Evolutionary conservation across 2,113 vertebrate species (phyloP).

Genomic region (Trichechus manatus): DNA sequence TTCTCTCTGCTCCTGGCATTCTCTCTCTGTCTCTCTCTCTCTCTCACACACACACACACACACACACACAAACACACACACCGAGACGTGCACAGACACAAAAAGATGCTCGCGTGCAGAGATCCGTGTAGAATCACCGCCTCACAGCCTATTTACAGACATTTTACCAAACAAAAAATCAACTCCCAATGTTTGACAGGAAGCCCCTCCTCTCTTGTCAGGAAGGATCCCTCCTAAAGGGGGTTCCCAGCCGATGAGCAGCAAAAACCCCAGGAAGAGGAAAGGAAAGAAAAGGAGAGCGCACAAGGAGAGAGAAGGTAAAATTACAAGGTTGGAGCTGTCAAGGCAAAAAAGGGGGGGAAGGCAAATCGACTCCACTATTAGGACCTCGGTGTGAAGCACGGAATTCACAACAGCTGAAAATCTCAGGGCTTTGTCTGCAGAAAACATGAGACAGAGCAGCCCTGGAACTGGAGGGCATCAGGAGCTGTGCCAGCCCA

Average conservation of each 20-base stretch:
- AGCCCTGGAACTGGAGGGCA: background rate
- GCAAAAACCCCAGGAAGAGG: conserved; percentile 67
- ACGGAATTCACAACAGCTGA: conserved; percentile 54
- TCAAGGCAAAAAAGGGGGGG: conserved; percentile 62
- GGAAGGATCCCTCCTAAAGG: conserved; percentile 53
- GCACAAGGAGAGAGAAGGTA: conserved; percentile 68
- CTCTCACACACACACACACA: background rate
- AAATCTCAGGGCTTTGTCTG: conserved; percentile 68
- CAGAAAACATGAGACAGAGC: background rate
- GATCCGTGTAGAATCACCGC: background rate
- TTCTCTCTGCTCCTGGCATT: background rate
- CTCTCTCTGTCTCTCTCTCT: background rate
- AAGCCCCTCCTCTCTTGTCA: conserved; percentile 80
- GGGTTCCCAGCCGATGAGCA: conserved; percentile 69
- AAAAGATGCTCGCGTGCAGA: conserved; percentile 2
- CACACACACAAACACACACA: conserved; percentile 28
- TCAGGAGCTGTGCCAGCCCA: background rate
- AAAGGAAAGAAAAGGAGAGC: conserved; percentile 59
- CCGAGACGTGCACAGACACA: conserved; percentile 31
- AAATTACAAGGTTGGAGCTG: conserved; percentile 86
- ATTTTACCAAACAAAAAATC: conserved; percentile 80
- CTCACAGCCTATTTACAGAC: conserved; percentile 78
- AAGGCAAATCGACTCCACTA: conserved; percentile 73
- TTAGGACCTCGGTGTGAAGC: conserved; percentile 71
- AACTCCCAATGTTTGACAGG: conserved; percentile 79